Conservation (phyloP, 2,888 invertebrate genomes). For the Ormyrus thymus region DNA sequence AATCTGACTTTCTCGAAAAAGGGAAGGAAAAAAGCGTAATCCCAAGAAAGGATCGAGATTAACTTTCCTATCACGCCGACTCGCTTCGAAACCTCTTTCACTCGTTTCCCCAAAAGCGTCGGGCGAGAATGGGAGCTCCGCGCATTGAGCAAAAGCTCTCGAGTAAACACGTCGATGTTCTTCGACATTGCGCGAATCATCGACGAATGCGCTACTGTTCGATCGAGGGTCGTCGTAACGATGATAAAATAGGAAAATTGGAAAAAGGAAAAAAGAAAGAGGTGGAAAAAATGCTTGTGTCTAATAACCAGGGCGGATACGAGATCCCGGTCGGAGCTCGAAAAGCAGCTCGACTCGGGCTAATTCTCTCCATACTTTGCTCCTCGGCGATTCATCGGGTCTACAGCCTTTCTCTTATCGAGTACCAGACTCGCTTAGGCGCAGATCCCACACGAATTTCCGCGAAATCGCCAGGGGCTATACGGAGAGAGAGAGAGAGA, state of each 20-base stretch:
- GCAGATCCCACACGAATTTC: constrained; percentile 20
- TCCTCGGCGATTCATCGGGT: constrained; percentile 17
- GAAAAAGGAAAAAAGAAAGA: too few species aligned
- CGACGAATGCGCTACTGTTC: too few species aligned
- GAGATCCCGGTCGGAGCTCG: background rate
- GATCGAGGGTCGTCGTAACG: too few species aligned
- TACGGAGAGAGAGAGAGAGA: background rate
- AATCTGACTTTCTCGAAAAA: constrained; percentile 63
- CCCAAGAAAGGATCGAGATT: constrained; percentile 63
- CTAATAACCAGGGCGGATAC: background rate
- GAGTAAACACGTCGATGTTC: too few species aligned
- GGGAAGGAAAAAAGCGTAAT: constrained; percentile 66
- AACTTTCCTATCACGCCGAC: constrained; percentile 33
- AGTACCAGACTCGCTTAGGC: background rate
- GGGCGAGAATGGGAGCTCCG: background rate
- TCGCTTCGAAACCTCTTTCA: background rate
- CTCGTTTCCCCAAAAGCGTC: constrained; percentile 27
- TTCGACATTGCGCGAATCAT: too few species aligned
- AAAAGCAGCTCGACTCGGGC: background rate
- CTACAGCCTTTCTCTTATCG: background rate
- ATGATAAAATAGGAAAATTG: too few species aligned
- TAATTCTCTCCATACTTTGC: constrained; percentile 17
- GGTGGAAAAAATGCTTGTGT: too few species aligned
- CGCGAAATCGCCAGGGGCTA: constrained; percentile 32
- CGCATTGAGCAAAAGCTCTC: background rate